Conservation (phyloP, 2,797 vertebrate genomes). For the Sebastes trivittatus region DNA sequence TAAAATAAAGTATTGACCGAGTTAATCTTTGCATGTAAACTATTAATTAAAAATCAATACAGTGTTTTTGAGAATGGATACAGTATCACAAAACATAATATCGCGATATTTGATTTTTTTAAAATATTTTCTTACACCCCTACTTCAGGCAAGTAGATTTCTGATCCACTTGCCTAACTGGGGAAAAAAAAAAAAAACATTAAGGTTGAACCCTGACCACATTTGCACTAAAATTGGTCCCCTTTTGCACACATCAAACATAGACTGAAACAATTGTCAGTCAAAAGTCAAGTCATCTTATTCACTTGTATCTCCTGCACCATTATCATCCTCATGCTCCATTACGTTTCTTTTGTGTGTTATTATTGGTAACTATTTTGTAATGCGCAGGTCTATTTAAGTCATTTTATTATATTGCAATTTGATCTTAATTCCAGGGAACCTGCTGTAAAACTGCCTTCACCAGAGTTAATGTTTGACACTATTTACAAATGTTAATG, state of each 20-base stretch:
- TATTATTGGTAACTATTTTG: neutral
- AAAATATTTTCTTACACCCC: no score
- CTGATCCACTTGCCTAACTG: rapidly evolving
- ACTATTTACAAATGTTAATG: neutral
- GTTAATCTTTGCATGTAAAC: no score
- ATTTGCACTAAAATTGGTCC: neutral
- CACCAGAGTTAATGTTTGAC: neutral
- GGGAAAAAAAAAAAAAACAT: rapidly evolving
- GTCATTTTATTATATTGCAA: neutral
- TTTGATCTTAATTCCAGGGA: neutral
- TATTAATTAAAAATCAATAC: no score
- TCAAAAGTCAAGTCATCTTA: neutral
- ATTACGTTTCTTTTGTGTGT: neutral
- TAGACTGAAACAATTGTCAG: neutral
- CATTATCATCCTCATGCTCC: neutral
- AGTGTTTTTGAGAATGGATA: no score
- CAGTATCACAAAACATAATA: no score
- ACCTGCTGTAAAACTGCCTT: neutral
- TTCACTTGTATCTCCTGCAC: neutral
- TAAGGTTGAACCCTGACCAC: neutral
- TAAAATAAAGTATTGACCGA: no score
- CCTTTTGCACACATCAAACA: neutral
- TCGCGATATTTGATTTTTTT: no score
- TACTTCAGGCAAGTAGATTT: no score
- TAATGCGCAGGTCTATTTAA: neutral